phyloP scores from a whole-genome alignment of 1,140 invertebrate genomes.

The Drosophila ambigua region DNA sequence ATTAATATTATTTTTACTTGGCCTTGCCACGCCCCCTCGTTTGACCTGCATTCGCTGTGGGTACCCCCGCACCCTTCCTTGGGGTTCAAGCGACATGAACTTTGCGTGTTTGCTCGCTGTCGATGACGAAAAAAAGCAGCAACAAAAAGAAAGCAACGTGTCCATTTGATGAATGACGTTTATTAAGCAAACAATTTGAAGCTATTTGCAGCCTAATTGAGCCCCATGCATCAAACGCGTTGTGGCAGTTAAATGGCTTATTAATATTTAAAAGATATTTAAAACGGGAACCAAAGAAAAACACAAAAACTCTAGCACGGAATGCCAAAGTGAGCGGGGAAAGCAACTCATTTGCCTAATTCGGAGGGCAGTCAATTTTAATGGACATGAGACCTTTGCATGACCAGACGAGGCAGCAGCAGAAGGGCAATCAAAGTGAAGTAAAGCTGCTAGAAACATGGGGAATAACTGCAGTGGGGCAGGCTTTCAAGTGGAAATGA shows the following conservation, averaged over 20 bases:
- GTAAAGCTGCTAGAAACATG: conserved; percentile 52
- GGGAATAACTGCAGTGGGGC: conserved; percentile 72
- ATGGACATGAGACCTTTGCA: conserved; percentile 35
- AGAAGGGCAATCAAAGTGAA: conserved; percentile 21
- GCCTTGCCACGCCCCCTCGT: conserved; percentile 14
- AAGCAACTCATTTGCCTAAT: conserved; percentile 61
- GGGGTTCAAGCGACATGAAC: conserved; percentile 48
- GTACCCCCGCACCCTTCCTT: not conserved
- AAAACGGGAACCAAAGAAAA: conserved; percentile 8
- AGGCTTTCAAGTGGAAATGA: conserved; percentile 70
- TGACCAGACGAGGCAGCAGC: conserved; percentile 16
- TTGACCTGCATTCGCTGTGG: conserved; percentile 33
- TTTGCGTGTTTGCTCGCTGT: conserved; percentile 50
- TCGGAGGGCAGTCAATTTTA: conserved; percentile 45
- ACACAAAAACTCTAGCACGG: conserved; percentile 29
- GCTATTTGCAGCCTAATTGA: conserved; percentile 77
- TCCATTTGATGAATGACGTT: conserved; percentile 80
- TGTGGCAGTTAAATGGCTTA: conserved; percentile 75
- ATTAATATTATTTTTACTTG: conserved; percentile 1
- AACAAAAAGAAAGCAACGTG: conserved; percentile 45
- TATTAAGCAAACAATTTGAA: conserved; percentile 78
- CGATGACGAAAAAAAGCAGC: not conserved
- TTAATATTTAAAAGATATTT: conserved; percentile 71
- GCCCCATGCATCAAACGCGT: conserved; percentile 70
- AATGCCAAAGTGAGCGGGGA: conserved; percentile 30